Evolutionary conservation across 2,888 invertebrate genomes (phyloP), one percentile per base, ranked within the genome.

Genomic region (Macaria liturata): DNA sequence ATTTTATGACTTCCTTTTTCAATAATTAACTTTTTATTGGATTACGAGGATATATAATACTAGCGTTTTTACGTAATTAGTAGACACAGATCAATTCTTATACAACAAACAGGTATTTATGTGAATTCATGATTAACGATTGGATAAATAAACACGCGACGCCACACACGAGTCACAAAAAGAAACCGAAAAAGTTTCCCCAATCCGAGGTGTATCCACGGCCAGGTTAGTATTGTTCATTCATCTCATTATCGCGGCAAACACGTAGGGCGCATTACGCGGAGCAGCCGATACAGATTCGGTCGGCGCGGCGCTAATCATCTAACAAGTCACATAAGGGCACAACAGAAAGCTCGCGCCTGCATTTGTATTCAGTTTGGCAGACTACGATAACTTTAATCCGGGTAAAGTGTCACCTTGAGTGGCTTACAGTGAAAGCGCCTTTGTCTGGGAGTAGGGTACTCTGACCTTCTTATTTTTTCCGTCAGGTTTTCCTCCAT

Each of bases 341-440:
- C 69, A 69, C 70, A 72, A 74, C 72, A 75, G 71, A 69, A 69
- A 66, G 66, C 68, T 62, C 74, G 71, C 75, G 71, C 75, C 75
- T 82, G 83, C 86, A 90, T 88, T 89, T 85, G 88, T 89, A 91
- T 90, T 91, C 91, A 86, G 90, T 88, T 87, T 86, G 89, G 86
- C 84, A 81, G 86, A 81, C 84, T 81, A 83, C 88, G 88, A 91
- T 91, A 91, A 90, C 86, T 88, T 90, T 89, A 91, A 89, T 90
- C 90, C 88, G 87, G 84, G 82, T 80, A 87, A 88, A 90, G 87
- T 90, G 90, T 90, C 90, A 91, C 88, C 89, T 88, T 83, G 84
- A 90, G 87, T 87, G 83, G 88, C 86, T 91, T 84, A 86, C 83
- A 83, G 80, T 75, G 84, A 86, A 86, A 84, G 84, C 85, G 83